Evolutionary conservation across 2,888 invertebrate genomes (phyloP), one percentile per base, ranked within the genome.

Genomic region (Agrochola lychnidis): DNA sequence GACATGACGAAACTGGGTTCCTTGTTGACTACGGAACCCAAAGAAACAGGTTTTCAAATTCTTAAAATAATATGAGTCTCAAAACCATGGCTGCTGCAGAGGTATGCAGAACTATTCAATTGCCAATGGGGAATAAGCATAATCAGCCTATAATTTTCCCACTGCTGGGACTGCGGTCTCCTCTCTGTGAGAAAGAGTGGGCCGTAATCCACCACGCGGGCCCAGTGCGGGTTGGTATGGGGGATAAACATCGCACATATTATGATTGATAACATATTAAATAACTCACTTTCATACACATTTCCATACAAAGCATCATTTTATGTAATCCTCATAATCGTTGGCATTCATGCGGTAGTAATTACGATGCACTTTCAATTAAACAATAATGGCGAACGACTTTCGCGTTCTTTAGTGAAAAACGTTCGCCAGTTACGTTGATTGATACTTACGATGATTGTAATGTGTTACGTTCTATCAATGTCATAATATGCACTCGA

Each of bases 311-410:
- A 57, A 66, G 45, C 71, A 84, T 53, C 61, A 42, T 62, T 63
- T 84, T 77, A 85, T 42, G 36, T 85, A 83, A 83, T 72, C 16
- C 57, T 36, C 70, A 64, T 83, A 82, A 79, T 74, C 71, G 67
- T 51, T 69, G 45, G 66, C 71, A 74, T 66, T 70, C 62, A 81
- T 71, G 84, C 83, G 83, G 82, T 36, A 85, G 82, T 81, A 63
- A 83, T 85, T 75, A 72, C 62, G 9, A 85, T 78, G 81, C 83
- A 83, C 85, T 83, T 83, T 83, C 83, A 85, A 83, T 83, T 63
- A 78, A 82, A 81, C 82, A 57, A 74, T 77, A 53, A 77, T 74
- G 62, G 71, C 85, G 59, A 72, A 59, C 64, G 5, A 72, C 83
- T 85, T 81, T 81, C 85, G 16, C 73, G 69, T 36, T 84, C 36